Evolutionary conservation across 2,888 invertebrate species (phyloP), one percentile per base, ranked within the genome.

Genomic region (Volucella zonaria): DNA sequence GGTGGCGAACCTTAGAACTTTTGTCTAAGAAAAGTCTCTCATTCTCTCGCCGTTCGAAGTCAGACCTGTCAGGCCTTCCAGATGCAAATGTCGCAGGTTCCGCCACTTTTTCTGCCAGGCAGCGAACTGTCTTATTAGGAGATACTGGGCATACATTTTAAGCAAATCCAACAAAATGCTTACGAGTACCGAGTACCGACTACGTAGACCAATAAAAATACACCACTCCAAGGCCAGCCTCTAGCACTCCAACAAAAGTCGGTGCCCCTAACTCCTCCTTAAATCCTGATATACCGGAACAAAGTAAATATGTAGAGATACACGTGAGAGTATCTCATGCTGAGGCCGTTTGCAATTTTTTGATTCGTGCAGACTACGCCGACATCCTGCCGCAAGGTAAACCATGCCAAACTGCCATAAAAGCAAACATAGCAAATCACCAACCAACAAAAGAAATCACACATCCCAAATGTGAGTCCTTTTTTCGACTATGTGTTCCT

Each of bases 381-480:
- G 66, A 45, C 64, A 75, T 82, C 59, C 73, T 73, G 42, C 45
- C 58, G 12, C 56, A 66, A 66, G 51, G 56, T 49, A 61, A 40
- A 31, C 61, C 82, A 73, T 77, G 61, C 51, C 58, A 64, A 74
- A 58, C 73, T 51, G 49, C 51, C 62, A 68, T 67, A 58, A 82
- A 82, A 74, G 73, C 51, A 70, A 78, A 78, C 74, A 68, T 43
- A 82, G 78, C 74, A 82, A 82, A 78, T 82, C 82, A 82, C 73
- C 73, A 58, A 18, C 56, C 73, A 71, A 66, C 67, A 71, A 54
- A 71, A 23, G 52, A n/a, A 67, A 18, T 67, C 54, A 15, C 64
- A 68, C 71, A 78, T 73, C 62, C 61, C 47, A 61, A 56, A 62
- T 23, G 51, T 51, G 49, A 75, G 56, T 62, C 56, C 11, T 38